Evolutionary conservation across 2,113 vertebrate genomes (phyloP).

Genomic region (Nycticebus coucang): DNA sequence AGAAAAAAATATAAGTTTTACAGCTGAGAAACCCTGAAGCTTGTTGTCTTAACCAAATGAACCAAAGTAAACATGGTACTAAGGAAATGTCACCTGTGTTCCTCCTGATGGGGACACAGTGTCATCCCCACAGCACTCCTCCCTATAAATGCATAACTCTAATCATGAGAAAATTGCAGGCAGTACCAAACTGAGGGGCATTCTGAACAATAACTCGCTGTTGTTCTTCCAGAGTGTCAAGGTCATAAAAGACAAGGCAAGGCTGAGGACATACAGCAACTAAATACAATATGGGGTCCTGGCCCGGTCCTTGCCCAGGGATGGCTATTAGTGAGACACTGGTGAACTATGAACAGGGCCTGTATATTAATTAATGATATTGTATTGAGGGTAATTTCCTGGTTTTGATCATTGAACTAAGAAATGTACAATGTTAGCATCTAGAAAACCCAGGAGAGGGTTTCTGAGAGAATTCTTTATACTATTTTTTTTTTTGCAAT

Average conservation of each 20-base stretch:
- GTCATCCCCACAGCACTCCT: fast-evolving
- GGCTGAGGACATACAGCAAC: not conserved
- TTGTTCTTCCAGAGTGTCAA: not conserved
- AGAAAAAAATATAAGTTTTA: not conserved
- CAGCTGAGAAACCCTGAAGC: not conserved
- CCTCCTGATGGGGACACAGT: fast-evolving
- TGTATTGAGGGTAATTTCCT: not conserved
- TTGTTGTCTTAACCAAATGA: fast-evolving
- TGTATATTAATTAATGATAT: slow-evolving; percentile 13
- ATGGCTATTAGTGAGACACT: not conserved
- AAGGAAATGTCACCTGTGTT: fast-evolving
- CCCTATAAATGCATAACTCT: not conserved
- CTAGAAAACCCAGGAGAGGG: not conserved
- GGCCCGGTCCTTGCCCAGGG: not conserved
- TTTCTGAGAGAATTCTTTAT: not conserved
- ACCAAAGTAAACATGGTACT: too few species aligned
- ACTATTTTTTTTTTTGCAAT: too few species aligned
- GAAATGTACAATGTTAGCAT: not conserved
- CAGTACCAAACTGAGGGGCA: fast-evolving
- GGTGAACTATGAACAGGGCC: not conserved
- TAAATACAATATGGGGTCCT: not conserved
- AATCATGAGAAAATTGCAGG: not conserved
- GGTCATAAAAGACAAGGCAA: not conserved
- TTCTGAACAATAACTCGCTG: not conserved
- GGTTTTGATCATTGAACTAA: not conserved